Evolutionary conservation across 2,113 vertebrate genomes (phyloP).

Genomic region (Bolborhynchus lineola): DNA sequence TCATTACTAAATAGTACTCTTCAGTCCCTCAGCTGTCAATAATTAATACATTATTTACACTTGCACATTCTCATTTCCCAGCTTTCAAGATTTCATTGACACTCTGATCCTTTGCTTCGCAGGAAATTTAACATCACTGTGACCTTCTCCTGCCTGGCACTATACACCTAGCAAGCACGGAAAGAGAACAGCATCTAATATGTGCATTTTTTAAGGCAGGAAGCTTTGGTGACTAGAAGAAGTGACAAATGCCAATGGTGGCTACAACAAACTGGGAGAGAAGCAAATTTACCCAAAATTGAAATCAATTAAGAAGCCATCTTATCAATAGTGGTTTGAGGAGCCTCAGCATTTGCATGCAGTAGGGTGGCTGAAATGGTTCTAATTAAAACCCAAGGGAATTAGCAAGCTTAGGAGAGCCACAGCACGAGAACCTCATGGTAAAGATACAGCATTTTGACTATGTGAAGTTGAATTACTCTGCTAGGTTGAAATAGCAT

Average conservation of each 20-base stretch:
- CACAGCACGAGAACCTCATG: neutral
- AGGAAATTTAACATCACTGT: conserved; percentile 76
- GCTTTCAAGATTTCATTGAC: conserved; percentile 86
- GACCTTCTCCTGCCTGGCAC: conserved; percentile 73
- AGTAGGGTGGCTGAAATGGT: conserved; percentile 5
- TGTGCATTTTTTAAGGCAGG: conserved; percentile 72
- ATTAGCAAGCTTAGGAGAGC: neutral
- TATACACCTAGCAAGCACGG: conserved; percentile 49
- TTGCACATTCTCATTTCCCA: conserved; percentile 85
- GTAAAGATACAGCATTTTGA: neutral
- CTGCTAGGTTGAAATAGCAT: neutral
- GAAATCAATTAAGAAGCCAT: conserved; percentile 66
- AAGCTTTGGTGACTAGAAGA: conserved; percentile 30
- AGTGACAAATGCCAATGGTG: conserved; percentile 63
- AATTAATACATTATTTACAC: conserved; percentile 97
- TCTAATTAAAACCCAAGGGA: conserved; percentile 54
- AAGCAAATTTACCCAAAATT: conserved; percentile 53
- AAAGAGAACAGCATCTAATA: conserved; percentile 63
- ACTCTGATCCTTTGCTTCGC: conserved; percentile 84
- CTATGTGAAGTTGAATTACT: neutral
- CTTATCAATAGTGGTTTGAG: neutral
- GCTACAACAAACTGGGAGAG: conserved; percentile 48
- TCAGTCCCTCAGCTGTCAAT: conserved; percentile 79
- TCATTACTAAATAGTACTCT: conserved; percentile 74
- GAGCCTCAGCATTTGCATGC: neutral